Conservation (phyloP, 2,113 vertebrate species). For the Psammodynastes pulverulentus region DNA sequence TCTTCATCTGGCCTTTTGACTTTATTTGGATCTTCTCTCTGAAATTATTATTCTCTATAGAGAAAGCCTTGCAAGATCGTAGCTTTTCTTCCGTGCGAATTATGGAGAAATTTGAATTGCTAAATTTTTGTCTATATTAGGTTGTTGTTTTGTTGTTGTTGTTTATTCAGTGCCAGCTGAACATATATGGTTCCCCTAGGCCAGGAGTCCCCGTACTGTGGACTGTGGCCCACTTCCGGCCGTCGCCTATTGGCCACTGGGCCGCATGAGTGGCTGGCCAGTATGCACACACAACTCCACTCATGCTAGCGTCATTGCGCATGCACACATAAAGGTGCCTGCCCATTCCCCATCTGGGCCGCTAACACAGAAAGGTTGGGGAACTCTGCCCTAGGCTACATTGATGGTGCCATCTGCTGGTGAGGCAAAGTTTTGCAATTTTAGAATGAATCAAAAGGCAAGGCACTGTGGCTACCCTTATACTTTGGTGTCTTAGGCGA, state of each 20-base stretch:
- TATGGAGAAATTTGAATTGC: neutral
- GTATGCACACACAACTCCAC: too few species aligned
- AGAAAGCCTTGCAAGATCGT: neutral
- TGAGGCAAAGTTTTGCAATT: neutral
- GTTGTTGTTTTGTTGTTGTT: neutral
- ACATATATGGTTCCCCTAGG: neutral
- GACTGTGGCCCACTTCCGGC: fast-evolving
- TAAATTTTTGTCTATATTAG: neutral
- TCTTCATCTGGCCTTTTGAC: neutral
- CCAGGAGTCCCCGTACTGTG: neutral
- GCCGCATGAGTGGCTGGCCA: neutral
- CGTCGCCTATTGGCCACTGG: fast-evolving
- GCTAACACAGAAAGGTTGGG: neutral
- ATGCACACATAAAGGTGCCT: too few species aligned
- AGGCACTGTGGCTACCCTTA: neutral
- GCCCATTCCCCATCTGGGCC: too few species aligned
- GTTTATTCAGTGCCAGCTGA: neutral
- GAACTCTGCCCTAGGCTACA: neutral
- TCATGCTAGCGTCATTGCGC: too few species aligned
- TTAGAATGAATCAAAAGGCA: neutral
- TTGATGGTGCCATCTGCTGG: neutral
- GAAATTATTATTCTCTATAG: neutral
- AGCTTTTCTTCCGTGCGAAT: neutral
- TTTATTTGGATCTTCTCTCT: neutral
- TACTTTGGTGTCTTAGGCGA: neutral